Base-by-base conservation (phyloP, 2,113 vertebrate species). In the Takifugu flavidus region DNA sequence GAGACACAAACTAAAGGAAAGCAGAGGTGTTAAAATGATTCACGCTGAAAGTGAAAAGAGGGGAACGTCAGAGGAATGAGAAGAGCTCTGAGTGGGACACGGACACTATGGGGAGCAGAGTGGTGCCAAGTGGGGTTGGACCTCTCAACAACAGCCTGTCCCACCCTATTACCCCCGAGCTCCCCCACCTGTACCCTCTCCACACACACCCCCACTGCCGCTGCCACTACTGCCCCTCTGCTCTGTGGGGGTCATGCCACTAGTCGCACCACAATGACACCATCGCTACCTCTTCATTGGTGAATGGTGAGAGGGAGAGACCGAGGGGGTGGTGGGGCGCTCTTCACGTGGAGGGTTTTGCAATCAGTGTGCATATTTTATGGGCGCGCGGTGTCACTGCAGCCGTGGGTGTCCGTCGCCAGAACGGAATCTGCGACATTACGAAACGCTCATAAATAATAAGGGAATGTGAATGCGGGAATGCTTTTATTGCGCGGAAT, bases 61-160 rank as follows among this genome's bases (percentile, higher is more conserved):
- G 51, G 53, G 39, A 75, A 26, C 20, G 49, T 47, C 31, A 45
- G 54, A 55, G 45, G 56, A 78, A 68, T 47, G 44, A 68, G 39
- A 67, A 74, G 63, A 65, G 61, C 64, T 34, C 64, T 60, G 70
- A 80, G 64, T 61, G 64, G 64, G 56, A 70, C 20, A 72, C 25
- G 28, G 60, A 79, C 62, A 67, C 49, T 65, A 61, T 68, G 67
- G 70, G 61, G 62, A 77, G 67, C 74, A 49, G 67, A 83, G 77
- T 78, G 78, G 83, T 84, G 86, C 82, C 80, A 91, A 91, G 84
- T 88, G 86, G 88, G 87, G 88, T 87, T 86, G 80, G 80, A 83
- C 85, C 87, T 77, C 82, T 88, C 72, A 25, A 81, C 77, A 81
- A 72, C 74, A 82, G 68, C 74, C 83, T 78, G 84, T 81, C 82